These are phyloP conservation scores for Malurus alboscapulatus DNA, from an alignment of 2,113 vertebrate species.

Conservation along the genomic window DNA sequence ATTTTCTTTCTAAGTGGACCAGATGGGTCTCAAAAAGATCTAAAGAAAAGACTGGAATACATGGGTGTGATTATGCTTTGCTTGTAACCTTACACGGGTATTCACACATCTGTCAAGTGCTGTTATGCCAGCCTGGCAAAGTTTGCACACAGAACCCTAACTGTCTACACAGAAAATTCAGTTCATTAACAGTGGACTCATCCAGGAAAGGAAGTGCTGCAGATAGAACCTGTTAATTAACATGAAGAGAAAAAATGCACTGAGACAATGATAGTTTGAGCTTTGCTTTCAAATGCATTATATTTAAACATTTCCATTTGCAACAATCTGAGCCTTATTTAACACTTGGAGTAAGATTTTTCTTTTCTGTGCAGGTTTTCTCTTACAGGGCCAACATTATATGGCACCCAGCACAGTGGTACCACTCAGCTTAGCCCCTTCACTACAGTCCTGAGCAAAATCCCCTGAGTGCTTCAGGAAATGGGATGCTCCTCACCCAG, in stretches of 20 bases:
- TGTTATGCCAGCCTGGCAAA: neutral
- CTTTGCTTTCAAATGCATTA: neutral
- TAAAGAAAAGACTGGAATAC: neutral
- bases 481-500: accelerated
- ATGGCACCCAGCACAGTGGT: neutral
- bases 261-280: neutral
- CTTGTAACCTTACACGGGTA: neutral
- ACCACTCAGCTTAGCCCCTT: neutral
- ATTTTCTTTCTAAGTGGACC: neutral
- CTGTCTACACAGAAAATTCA: neutral
- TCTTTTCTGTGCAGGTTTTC: neutral
- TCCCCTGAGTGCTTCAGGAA: neutral
- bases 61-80: neutral
- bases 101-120: neutral
- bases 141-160: neutral
- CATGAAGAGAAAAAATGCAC: neutral
- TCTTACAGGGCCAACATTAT: neutral
- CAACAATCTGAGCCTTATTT: neutral
- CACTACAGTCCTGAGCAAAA: neutral
- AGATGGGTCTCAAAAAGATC: neutral
- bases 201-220: neutral
- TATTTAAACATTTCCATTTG: neutral
- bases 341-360: neutral
- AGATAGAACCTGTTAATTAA: neutral
- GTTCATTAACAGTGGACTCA: neutral